Evolutionary conservation across 2,888 invertebrate genomes (phyloP), one percentile per base, ranked within the genome.

Genomic region (Parnassius orleans): DNA sequence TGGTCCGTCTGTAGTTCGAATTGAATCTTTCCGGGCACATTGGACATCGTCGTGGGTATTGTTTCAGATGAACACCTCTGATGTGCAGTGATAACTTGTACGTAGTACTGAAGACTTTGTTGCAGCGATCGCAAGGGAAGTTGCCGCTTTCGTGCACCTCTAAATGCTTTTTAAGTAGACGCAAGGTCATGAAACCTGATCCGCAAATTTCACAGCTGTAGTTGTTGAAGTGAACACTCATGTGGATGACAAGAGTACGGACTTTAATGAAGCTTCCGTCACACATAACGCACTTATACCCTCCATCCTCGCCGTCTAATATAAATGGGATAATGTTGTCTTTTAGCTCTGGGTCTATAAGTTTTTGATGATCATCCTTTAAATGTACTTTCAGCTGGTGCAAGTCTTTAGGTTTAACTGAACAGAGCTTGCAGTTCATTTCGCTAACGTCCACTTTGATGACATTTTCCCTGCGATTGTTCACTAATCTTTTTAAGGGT

Each of bases 121-220:
- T 81, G 64, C 91, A 91, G 2, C 76, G 75, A 43, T 90, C 90
- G 62, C 91, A 91, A 0, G 86, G 84, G 58, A 82, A 90, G 65
- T 82, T 89, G 0, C 91, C 91, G 10, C 80, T 83, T 61, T 91
- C 90, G 68, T 91, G 91, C 0, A 90, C 88, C 62, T 90, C 90
- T 44, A 90, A 74, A 74, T 91, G 91, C 55, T 88, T 91, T 65
- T 90, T 90, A 19, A 91, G 59, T 1, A 90, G 77, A 0, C 90
- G 74, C 54, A 90, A 66, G 0, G 91, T 91, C 88, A 90, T 88
- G 69, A 90, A 91, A 0, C 84, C 89, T 0, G 90, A 86, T 0
- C 91, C 91, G 52, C 91, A 91, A 9, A 90, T 78, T 60, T 91
- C 91, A 33, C 91, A 91, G 65, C 90, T 90, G 60, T 90, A 91